A percentile compares a stretch with the other conserved stretches of the same genome.
Conservation (phyloP, 1,140 invertebrate species). For the Holotrichia oblita region DNA sequence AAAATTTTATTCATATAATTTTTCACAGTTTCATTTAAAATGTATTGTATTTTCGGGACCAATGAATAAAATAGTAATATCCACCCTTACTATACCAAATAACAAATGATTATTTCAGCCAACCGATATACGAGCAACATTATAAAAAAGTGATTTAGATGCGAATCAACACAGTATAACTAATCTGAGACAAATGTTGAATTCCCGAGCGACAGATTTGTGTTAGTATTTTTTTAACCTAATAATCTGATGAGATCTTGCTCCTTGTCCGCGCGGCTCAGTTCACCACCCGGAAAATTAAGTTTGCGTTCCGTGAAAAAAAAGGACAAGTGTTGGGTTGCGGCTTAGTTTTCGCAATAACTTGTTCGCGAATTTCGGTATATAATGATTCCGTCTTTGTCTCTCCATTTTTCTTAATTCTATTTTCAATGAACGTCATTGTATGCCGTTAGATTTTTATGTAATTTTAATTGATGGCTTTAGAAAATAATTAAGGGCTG, state of each 20-base stretch:
- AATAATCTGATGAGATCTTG: slow-evolving; percentile 58
- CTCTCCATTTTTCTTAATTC: not conserved
- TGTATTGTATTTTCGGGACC: not conserved
- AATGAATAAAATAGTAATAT: slow-evolving; percentile 30
- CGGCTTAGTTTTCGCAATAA: slow-evolving; percentile 39
- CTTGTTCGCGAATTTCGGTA: not conserved
- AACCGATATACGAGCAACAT: slow-evolving; percentile 17
- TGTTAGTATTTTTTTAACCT: slow-evolving; percentile 53
- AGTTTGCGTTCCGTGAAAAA: slow-evolving; percentile 56
- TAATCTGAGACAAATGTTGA: slow-evolving; percentile 54
- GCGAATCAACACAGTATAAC: slow-evolving; percentile 47
- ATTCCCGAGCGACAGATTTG: slow-evolving; percentile 49
- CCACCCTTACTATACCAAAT: not conserved
- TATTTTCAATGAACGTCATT: not conserved
- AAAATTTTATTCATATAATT: too few species aligned
- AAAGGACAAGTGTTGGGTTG: slow-evolving; percentile 55
- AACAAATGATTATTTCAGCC: not conserved
- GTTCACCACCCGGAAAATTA: slow-evolving; percentile 60
- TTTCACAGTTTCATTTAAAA: too few species aligned
- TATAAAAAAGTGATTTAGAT: slow-evolving; percentile 45
- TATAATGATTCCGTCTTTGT: not conserved
- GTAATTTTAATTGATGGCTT: too few species aligned
- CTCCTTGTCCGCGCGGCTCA: slow-evolving; percentile 58
- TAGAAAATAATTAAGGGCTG: too few species aligned
- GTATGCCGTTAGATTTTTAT: too few species aligned